These are phyloP conservation scores for Blastobasis adustella DNA, from an alignment of 2,888 invertebrate species.

Conservation along the genomic window DNA sequence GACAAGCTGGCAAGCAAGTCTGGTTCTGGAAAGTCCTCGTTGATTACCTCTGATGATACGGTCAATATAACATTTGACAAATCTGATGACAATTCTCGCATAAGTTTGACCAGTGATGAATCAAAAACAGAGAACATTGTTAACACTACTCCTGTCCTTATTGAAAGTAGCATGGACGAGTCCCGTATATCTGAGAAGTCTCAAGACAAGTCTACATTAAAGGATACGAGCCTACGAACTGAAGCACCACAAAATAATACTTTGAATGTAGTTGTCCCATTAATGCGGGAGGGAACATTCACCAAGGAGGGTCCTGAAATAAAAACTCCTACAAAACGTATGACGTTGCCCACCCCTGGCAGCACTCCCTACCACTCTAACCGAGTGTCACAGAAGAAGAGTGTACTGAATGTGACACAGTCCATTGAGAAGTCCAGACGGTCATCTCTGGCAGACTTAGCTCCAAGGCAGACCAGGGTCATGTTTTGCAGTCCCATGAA, in stretches of 20 bases:
- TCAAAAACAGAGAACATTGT: slow-evolving; percentile 43
- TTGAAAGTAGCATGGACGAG: slow-evolving; percentile 57
- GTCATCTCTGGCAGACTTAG: slow-evolving; percentile 25
- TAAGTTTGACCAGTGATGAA: slow-evolving; percentile 58
- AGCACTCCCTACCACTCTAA: slow-evolving; percentile 46
- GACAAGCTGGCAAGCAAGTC: slow-evolving; percentile 14
- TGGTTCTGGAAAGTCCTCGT: slow-evolving; percentile 30
- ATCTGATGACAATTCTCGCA: slow-evolving; percentile 31
- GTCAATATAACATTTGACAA: slow-evolving; percentile 36
- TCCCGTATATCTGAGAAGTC: slow-evolving; percentile 19
- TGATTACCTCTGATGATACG: slow-evolving; percentile 39
- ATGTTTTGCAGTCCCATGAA: slow-evolving; percentile 65
- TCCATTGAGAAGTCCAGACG: slow-evolving; percentile 48
- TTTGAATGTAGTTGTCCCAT: slow-evolving; percentile 11
- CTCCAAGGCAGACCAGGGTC: slow-evolving; percentile 41
- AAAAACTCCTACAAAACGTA: slow-evolving; percentile 34
- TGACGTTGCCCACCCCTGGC: slow-evolving; percentile 46
- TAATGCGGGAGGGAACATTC: slow-evolving; percentile 59
- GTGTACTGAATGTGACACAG: slow-evolving; percentile 45
- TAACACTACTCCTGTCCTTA: slow-evolving; percentile 46
- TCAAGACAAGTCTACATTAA: background rate
- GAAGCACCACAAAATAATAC: background rate
- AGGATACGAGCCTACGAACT: slow-evolving; percentile 3
- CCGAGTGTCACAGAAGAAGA: slow-evolving; percentile 31
- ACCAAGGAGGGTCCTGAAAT: slow-evolving; percentile 45